A percentile compares a stretch with the other conserved stretches of the same genome.
These are phyloP conservation scores for Corbicula japonica DNA, from an alignment of 2,888 invertebrate species.

Conservation along the genomic window DNA sequence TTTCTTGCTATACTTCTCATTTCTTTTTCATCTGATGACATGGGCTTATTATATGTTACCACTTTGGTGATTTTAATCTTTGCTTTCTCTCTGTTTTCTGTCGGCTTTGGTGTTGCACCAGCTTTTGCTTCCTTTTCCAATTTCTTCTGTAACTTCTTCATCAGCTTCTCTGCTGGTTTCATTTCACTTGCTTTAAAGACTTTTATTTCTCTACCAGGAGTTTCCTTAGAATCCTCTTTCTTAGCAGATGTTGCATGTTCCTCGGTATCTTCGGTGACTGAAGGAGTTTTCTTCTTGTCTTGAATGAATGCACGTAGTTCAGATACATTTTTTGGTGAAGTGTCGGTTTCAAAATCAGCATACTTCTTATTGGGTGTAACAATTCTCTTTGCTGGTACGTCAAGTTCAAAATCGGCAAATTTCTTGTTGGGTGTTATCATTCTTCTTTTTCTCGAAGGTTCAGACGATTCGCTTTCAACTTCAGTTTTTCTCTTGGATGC, in stretches of 20 bases:
- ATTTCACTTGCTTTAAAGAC: conserved; percentile 56
- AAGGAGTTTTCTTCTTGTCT: conserved; percentile 51
- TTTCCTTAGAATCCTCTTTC: conserved; percentile 15
- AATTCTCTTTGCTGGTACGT: conserved; percentile 38
- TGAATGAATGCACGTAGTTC: conserved; percentile 54
- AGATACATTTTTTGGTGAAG: conserved; percentile 48
- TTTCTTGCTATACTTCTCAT: conserved; percentile 23
- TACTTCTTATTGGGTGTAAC: conserved; percentile 63
- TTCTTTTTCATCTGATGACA: conserved; percentile 35
- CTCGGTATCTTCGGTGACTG: not conserved
- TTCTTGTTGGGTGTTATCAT: conserved; percentile 62
- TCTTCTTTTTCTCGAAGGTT: conserved; percentile 51
- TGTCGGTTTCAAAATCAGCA: conserved; percentile 56
- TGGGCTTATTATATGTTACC: conserved; percentile 55
- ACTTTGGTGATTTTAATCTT: conserved; percentile 62
- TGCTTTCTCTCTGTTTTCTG: conserved; percentile 47
- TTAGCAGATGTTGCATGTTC: conserved; percentile 15
- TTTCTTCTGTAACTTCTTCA: conserved; percentile 61
- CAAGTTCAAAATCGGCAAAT: conserved; percentile 59
- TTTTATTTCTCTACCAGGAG: conserved; percentile 32
- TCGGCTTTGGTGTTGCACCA: conserved; percentile 41
- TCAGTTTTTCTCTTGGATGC: conserved; percentile 35
- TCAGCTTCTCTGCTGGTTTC: conserved; percentile 61
- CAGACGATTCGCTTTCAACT: conserved; percentile 20
- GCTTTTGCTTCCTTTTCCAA: conserved; percentile 60